Evolutionary conservation across 2,113 vertebrate species (phyloP).

Genomic region (Euleptes europaea): DNA sequence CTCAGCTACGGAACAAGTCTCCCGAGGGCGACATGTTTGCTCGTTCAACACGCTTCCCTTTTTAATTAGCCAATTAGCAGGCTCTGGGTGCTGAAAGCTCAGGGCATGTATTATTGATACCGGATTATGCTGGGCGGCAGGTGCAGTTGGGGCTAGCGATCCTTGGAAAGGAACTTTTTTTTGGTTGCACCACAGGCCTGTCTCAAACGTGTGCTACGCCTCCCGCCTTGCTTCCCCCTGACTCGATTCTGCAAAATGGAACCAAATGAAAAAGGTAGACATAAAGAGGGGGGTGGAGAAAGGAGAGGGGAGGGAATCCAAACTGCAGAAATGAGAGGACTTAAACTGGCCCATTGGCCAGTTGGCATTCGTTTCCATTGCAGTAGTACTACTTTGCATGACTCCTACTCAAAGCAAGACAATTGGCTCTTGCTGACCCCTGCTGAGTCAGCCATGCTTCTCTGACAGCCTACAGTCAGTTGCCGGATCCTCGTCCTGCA

Average conservation of each 20-base stretch:
- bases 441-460: neutral
- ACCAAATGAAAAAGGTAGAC: neutral
- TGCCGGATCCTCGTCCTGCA: neutral
- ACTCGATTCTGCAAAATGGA: neutral
- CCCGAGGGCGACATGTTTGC: slow-evolving; percentile 74
- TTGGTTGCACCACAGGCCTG: slow-evolving; percentile 55
- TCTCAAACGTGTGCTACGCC: neutral
- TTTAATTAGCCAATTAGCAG: slow-evolving; percentile 98
- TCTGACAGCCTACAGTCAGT: neutral
- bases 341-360: neutral
- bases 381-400: neutral
- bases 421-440: neutral
- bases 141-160: slow-evolving; percentile 71
- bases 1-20: slow-evolving; percentile 73
- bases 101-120: slow-evolving; percentile 94
- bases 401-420: too few species aligned
- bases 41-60: slow-evolving; percentile 84
- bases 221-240: neutral
- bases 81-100: slow-evolving; percentile 79
- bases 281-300: neutral
- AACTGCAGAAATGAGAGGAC: neutral
- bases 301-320: neutral
- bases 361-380: too few species aligned
- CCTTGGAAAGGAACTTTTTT: slow-evolving; percentile 72
- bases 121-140: slow-evolving; percentile 68